Conservation (phyloP, 2,888 invertebrate genomes). For the Lasioglossum vierecki region DNA sequence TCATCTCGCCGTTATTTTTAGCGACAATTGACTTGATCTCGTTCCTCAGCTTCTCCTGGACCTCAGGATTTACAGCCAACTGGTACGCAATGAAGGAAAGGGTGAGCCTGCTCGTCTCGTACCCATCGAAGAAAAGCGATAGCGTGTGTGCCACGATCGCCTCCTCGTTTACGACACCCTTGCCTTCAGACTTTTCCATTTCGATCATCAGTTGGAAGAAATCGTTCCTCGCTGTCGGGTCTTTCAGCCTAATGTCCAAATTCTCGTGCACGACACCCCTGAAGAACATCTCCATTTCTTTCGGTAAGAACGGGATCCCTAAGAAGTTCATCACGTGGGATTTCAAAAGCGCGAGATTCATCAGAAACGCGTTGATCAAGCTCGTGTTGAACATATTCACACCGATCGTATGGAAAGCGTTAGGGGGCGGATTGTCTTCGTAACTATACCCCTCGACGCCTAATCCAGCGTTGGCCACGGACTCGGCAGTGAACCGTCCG, state of each 20-base stretch:
- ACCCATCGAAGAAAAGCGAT: constrained; percentile 85
- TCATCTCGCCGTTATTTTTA: constrained; percentile 80
- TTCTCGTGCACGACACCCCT: constrained; percentile 64
- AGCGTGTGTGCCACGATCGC: constrained; percentile 83
- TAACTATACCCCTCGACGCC: constrained; percentile 75
- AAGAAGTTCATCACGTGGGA: constrained; percentile 57
- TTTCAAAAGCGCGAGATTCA: constrained; percentile 48
- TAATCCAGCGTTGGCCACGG: constrained; percentile 71
- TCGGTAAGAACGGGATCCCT: constrained; percentile 52
- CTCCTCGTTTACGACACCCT: constrained; percentile 73
- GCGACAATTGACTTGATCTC: constrained; percentile 82
- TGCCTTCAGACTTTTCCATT: constrained; percentile 51
- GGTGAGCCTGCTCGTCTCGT: constrained; percentile 85
- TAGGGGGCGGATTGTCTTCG: constrained; percentile 52
- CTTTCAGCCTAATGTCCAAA: constrained; percentile 68
- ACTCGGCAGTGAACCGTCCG: constrained; percentile 71
- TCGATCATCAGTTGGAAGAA: constrained; percentile 84
- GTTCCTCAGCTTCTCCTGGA: constrained; percentile 84
- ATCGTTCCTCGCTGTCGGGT: constrained; percentile 80
- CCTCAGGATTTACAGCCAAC: constrained; percentile 82
- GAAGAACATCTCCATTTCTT: constrained; percentile 70
- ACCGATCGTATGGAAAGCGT: constrained; percentile 56
- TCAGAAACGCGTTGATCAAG: background rate
- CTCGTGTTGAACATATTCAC: constrained; percentile 67
- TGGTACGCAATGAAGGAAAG: constrained; percentile 84